A percentile compares a stretch with the other conserved stretches of the same genome.
Evolutionary conservation across 2,797 vertebrate genomes (phyloP).

Genomic region (Hafferia zeledoni): DNA sequence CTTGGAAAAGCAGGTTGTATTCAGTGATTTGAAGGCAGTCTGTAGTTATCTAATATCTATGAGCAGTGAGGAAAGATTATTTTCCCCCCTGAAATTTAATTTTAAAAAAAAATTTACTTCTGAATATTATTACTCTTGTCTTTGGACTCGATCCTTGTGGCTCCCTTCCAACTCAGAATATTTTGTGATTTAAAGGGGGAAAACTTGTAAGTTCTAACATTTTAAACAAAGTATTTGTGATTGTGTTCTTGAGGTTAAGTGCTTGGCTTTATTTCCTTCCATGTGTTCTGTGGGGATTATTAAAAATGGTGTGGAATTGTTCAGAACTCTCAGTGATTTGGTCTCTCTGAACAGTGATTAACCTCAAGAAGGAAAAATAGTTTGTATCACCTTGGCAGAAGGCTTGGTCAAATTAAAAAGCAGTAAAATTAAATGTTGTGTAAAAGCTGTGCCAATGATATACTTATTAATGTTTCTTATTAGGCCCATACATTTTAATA

Average conservation of each 20-base stretch:
- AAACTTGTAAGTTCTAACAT: not conserved
- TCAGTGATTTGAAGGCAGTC: not conserved
- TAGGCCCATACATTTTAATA: conserved; percentile 33
- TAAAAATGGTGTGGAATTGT: conserved; percentile 24
- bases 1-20: not conserved
- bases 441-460: not conserved
- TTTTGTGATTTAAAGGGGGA: not conserved
- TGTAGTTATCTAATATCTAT: not conserved
- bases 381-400: conserved; percentile 40
- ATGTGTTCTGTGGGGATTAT: conserved; percentile 27
- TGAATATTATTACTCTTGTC: not conserved
- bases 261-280: conserved; percentile 22
- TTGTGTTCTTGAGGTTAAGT: conserved; percentile 31
- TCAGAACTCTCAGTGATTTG: conserved; percentile 6
- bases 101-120: not conserved
- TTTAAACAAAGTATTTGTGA: not conserved
- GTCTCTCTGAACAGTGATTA: not conserved
- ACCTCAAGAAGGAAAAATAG: conserved; percentile 18
- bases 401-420: conserved; percentile 52
- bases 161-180: not conserved
- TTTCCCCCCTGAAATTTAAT: not conserved
- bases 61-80: not conserved
- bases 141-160: not conserved
- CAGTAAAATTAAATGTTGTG: conserved; percentile 52
- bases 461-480: conserved; percentile 49